These are phyloP conservation scores for Eurois occulta DNA, from an alignment of 2,888 invertebrate species.

Conservation along the genomic window DNA sequence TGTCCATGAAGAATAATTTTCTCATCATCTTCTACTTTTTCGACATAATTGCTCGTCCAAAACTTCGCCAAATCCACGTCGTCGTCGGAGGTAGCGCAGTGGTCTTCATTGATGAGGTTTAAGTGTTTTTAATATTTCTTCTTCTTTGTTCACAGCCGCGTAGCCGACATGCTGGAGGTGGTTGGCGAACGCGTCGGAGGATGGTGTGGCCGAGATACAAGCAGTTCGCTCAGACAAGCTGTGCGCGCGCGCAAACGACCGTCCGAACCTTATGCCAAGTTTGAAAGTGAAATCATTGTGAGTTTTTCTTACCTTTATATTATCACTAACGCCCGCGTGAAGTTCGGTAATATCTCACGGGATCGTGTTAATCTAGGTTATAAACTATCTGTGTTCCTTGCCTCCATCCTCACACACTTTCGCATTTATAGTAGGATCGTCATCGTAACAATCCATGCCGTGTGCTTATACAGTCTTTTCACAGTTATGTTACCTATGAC, in stretches of 20 bases:
- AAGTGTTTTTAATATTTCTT: neutral
- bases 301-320: slow-evolving; percentile 57
- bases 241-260: slow-evolving; percentile 79
- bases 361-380: too few species aligned
- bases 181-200: slow-evolving; percentile 89
- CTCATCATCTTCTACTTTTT: neutral
- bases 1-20: neutral
- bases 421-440: neutral
- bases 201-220: slow-evolving; percentile 86
- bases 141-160: slow-evolving; percentile 80
- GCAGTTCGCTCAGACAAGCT: slow-evolving; percentile 82
- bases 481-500: neutral
- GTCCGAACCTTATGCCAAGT: slow-evolving; percentile 80
- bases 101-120: neutral
- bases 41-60: neutral
- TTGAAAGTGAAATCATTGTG: slow-evolving; percentile 81
- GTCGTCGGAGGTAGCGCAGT: neutral
- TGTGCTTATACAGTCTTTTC: neutral
- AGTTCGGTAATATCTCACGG: too few species aligned
- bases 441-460: neutral
- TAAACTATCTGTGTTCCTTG: too few species aligned
- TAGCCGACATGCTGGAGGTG: slow-evolving; percentile 90
- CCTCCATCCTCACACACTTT: too few species aligned
- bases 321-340: neutral
- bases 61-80: neutral